Percentiles rank a stretch among this genome's conserved stretches.
These are phyloP conservation scores for Drosophila sp. DNA, from an alignment of 1,140 invertebrate genomes.

Conservation along the genomic window DNA sequence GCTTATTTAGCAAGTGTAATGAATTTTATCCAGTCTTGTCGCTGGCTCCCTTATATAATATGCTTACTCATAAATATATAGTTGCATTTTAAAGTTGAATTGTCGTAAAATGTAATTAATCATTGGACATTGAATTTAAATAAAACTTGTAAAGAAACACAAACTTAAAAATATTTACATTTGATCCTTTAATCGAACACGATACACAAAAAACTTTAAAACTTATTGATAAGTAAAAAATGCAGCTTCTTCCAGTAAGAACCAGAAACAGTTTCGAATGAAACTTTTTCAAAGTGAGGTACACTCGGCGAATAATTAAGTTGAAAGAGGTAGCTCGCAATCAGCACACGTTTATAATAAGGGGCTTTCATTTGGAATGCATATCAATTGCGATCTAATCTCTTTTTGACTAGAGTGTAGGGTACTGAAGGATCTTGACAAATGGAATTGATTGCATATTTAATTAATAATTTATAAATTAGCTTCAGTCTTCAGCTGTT, in stretches of 20 bases:
- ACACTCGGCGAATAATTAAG: background rate
- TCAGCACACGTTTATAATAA: background rate
- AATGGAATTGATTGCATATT: background rate
- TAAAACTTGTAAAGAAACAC: conserved; percentile 64
- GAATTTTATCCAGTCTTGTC: conserved; percentile 33
- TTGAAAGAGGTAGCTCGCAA: background rate
- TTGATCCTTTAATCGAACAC: background rate
- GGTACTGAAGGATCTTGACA: background rate
- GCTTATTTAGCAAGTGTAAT: conserved; percentile 34
- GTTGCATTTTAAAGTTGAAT: conserved; percentile 76
- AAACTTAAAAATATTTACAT: background rate
- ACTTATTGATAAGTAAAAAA: background rate
- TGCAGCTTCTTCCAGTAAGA: conserved; percentile 1
- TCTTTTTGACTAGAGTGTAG: conserved; percentile 4
- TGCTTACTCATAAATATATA: conserved; percentile 50
- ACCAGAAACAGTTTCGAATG: background rate
- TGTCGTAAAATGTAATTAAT: conserved; percentile 70
- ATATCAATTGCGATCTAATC: background rate
- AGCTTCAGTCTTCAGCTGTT: conserved; percentile 48
- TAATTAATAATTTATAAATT: conserved; percentile 51
- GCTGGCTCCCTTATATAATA: conserved; percentile 40
- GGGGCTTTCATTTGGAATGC: conserved; percentile 2
- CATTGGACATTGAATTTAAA: conserved; percentile 73
- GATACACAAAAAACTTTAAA: conserved; percentile 5
- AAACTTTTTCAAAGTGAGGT: background rate